These are phyloP conservation scores for Porites cylindrica DNA, from an alignment of 92 coral and sea anemone species.

Conservation along the genomic window DNA sequence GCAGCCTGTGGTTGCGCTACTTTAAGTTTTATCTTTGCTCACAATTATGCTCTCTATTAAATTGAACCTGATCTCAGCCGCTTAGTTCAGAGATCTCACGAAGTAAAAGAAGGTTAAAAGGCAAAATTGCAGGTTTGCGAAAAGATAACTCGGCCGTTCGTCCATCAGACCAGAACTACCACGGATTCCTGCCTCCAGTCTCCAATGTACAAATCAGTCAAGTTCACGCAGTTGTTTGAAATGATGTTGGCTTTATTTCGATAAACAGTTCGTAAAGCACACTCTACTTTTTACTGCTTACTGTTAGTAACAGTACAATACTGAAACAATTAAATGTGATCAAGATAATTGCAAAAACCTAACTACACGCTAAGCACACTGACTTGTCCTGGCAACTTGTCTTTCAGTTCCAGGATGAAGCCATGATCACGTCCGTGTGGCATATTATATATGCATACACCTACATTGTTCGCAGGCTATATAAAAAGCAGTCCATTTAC, in stretches of 20 bases:
- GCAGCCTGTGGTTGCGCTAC: too few relatives aligned
- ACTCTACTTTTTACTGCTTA: neutral
- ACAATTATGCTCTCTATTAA: too few relatives aligned
- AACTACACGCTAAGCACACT: conserved; percentile 16
- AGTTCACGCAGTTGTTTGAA: neutral
- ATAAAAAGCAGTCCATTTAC: neutral
- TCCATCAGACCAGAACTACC: too few relatives aligned
- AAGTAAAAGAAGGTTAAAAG: too few relatives aligned
- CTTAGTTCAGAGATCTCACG: too few relatives aligned
- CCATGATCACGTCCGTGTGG: neutral
- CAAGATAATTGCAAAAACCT: neutral
- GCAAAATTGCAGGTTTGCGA: too few relatives aligned
- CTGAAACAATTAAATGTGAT: neutral
- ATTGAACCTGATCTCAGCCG: too few relatives aligned
- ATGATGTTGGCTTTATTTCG: neutral
- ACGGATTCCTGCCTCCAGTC: neutral
- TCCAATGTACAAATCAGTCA: neutral
- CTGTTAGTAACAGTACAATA: neutral
- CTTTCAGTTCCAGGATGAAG: conserved; percentile 6
- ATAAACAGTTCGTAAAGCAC: neutral
- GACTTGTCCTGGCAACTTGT: neutral
- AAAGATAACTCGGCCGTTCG: too few relatives aligned
- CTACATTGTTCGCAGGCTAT: neutral
- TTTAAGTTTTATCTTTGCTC: too few relatives aligned
- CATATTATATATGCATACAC: conserved; percentile 10